phyloP scores from a whole-genome alignment of 2,888 invertebrate genomes.

The Pseudococcus viburni region DNA sequence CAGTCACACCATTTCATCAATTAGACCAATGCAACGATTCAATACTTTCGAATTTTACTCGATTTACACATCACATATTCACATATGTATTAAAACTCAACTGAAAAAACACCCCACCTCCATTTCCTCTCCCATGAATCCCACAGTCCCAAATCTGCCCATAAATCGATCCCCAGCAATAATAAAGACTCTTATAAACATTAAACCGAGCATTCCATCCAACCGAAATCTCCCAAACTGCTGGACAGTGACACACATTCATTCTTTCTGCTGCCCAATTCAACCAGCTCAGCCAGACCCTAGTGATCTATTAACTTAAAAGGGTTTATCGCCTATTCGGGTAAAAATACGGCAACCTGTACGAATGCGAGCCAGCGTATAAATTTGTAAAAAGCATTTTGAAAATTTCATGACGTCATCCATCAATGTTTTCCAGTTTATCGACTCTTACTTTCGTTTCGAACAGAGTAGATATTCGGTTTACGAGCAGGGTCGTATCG shows the following conservation, averaged over 20 bases:
- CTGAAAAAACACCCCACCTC: too few species aligned
- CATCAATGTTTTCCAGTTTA: constrained; percentile 4
- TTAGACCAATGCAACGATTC: too few species aligned
- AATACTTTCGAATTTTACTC: too few species aligned
- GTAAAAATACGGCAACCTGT: background rate
- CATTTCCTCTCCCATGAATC: too few species aligned
- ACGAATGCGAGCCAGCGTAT: background rate
- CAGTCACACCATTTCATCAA: too few species aligned
- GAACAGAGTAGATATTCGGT: background rate
- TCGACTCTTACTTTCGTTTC: background rate
- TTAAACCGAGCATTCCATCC: too few species aligned
- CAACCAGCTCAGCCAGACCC: background rate
- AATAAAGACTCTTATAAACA: too few species aligned
- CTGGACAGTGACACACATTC: background rate
- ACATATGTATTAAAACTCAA: too few species aligned
- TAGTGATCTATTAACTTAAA: background rate
- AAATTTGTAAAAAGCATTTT: constrained; percentile 15
- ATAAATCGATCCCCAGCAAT: too few species aligned
- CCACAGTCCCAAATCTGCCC: too few species aligned
- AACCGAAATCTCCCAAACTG: background rate
- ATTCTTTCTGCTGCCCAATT: background rate
- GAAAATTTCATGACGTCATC: constrained; percentile 25
- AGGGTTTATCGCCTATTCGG: background rate
- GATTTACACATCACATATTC: too few species aligned
- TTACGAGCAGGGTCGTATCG: background rate